Evolutionary conservation across 2,888 invertebrate genomes (phyloP), one percentile per base, ranked within the genome.

Genomic region (Sicus ferrugineus): DNA sequence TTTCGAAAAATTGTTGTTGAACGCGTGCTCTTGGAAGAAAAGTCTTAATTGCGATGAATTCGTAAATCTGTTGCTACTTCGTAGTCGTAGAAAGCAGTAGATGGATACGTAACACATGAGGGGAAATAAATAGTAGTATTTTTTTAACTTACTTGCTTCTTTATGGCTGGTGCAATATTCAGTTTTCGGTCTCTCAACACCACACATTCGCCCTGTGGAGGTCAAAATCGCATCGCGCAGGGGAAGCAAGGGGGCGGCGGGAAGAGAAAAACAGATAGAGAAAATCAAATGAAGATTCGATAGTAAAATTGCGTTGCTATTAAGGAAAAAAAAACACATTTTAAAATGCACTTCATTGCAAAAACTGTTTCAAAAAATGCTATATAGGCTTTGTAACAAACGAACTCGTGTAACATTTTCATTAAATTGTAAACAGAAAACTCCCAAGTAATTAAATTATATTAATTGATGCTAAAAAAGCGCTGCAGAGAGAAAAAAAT

Each of bases 91-190:
- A n/a, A n/a, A n/a, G n/a, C n/a, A n/a, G n/a, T n/a, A n/a, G n/a
- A n/a, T n/a, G n/a, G n/a, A n/a, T n/a, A n/a, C n/a, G n/a, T n/a
- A n/a, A n/a, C n/a, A n/a, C n/a, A n/a, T n/a, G n/a, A n/a, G n/a
- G n/a, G n/a, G n/a, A n/a, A n/a, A n/a, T n/a, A n/a, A n/a, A n/a
- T n/a, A n/a, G n/a, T n/a, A n/a, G n/a, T n/a, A n/a, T n/a, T n/a
- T n/a, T n/a, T n/a, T n/a, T n/a, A n/a, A 78, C 81, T 80, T 81
- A 89, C 89, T 88, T 94, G 93, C 85, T 94, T 94, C 80, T 93
- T 92, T 73, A 95, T 92, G 75, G 94, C 94, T 74, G 93, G 93
- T 48, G 94, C 94, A 83, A 95, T 93, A 81, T 94, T 94, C 71
- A 95, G 86, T 83, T 93, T 93, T 76, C 93, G 88, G 83, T 94